Conservation (phyloP, 1,140 invertebrate species). For the Drosophila littoralis region DNA sequence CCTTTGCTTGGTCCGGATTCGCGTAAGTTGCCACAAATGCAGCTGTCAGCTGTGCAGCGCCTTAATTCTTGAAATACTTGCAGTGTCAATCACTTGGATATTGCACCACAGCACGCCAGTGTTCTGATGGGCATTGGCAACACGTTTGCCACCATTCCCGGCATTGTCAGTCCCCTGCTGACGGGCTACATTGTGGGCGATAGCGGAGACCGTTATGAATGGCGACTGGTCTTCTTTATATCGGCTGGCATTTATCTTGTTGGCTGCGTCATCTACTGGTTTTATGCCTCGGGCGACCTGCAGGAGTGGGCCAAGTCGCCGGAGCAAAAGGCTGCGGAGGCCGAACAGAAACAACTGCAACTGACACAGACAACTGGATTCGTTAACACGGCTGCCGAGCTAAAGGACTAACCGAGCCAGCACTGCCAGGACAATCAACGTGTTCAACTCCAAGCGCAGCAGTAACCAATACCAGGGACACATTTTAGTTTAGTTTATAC, state of each 20-base stretch:
- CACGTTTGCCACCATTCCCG: constrained; percentile 94
- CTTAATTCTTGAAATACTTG: constrained; percentile 22
- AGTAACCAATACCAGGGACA: constrained; percentile 31
- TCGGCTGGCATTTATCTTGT: constrained; percentile 90
- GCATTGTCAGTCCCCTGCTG: constrained; percentile 92
- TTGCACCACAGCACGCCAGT: constrained; percentile 92
- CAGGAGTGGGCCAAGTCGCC: constrained; percentile 89
- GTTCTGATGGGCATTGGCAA: constrained; percentile 95
- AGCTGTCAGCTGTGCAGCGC: not conserved
- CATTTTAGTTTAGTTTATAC: constrained; percentile 40
- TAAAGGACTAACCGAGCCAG: constrained; percentile 56
- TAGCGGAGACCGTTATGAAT: constrained; percentile 88
- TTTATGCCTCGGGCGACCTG: constrained; percentile 91
- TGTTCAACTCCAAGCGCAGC: constrained; percentile 17
- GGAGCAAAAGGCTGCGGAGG: constrained; percentile 68
- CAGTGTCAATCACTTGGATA: constrained; percentile 94
- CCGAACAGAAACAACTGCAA: constrained; percentile 66
- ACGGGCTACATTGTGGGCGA: constrained; percentile 91
- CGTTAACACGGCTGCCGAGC: constrained; percentile 64
- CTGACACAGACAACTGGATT: constrained; percentile 60
- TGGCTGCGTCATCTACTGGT: constrained; percentile 91
- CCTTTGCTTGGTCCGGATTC: constrained; percentile 95
- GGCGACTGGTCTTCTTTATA: constrained; percentile 94
- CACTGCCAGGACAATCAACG: constrained; percentile 10
- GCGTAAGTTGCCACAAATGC: constrained; percentile 86